These are phyloP conservation scores for Melangyna quadrimaculata DNA, from an alignment of 2,888 invertebrate genomes.

Conservation along the genomic window DNA sequence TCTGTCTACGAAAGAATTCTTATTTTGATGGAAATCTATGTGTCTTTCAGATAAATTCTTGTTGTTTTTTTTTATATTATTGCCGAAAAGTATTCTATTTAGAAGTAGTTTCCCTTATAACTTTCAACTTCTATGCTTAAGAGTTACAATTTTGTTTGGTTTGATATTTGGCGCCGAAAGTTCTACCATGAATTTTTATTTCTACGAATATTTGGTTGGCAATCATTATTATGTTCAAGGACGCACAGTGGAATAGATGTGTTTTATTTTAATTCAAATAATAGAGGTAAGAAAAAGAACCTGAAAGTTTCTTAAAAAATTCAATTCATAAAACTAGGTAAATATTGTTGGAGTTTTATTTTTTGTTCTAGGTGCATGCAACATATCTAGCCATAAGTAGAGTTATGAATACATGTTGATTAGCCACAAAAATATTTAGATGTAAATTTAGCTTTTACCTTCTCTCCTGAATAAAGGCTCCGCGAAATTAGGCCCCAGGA, in stretches of 20 bases:
- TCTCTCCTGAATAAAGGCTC: too few relatives aligned
- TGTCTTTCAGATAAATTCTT: neutral
- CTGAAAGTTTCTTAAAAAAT: too few relatives aligned
- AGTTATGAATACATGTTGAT: too few relatives aligned
- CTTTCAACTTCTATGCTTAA: neutral
- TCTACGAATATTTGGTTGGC: neutral
- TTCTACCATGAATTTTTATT: constrained; percentile 33
- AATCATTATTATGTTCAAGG: neutral
- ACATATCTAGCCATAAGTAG: too few relatives aligned
- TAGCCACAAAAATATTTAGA: too few relatives aligned
- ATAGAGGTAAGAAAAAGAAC: too few relatives aligned
- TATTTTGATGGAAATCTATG: constrained; percentile 17
- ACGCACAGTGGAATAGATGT: neutral
- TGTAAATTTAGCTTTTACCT: too few relatives aligned
- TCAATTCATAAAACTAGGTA: too few relatives aligned
- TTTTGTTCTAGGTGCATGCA: too few relatives aligned
- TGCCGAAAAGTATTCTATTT: neutral
- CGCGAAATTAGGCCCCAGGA: too few relatives aligned
- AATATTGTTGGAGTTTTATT: too few relatives aligned
- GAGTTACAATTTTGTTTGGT: neutral
- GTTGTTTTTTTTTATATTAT: neutral
- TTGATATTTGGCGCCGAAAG: constrained; percentile 49
- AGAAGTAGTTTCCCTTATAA: neutral
- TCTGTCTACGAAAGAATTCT: constrained; percentile 19
- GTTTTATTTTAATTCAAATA: too few relatives aligned